Base-by-base conservation (phyloP, 2,797 vertebrate species). In the Acestrorhynchus altus region DNA sequence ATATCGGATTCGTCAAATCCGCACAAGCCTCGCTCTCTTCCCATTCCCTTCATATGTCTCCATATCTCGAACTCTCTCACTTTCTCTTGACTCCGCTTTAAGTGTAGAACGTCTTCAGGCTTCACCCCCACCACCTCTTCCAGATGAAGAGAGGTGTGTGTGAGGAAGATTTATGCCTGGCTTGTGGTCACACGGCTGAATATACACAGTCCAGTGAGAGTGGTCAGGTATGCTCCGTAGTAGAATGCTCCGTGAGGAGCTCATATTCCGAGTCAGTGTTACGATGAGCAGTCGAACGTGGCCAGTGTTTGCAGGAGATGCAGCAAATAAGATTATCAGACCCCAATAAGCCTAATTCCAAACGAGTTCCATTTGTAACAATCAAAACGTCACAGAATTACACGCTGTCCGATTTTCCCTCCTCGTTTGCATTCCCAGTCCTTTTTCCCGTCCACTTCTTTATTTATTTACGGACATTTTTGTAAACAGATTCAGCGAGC, bases 341-440 rank as follows among this genome's bases (percentile, higher is more conserved):
- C 46, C 69, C 72, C 15, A 56, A 64, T 74, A 74, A 79, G 69
- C 74, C 56, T 20, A 18, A 70, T 64, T 49, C 59, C n/a, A 40
- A 66, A 56, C 24, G 0, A 15, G 44, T 65, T 72, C 28, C 35
- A 61, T 72, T 72, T 52, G 24, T 76, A 57, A 65, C 26, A 56
- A 64, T 65, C 64, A 76, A 80, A 59, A 44, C 40, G n/a, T 35
- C 44, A 39, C 40, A 47, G 11, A 49, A 70, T 75, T 57, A 80
- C 49, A 20, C 22, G n/a, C 26, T 64, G 65, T 47, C 49, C 16
- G 28, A 80, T 51, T 79, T 40, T 31, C 13, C 63, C 56, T 63
- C 11, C 35, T 54, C 52, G 13, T 64, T 35, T 52, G 44, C 64
- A 52, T 40, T 24, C 12, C 59, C 44, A 9, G 13, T 26, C 28